phyloP scores from a whole-genome alignment of 1,140 invertebrate species.

The Tetranychus cinnabarinus region DNA sequence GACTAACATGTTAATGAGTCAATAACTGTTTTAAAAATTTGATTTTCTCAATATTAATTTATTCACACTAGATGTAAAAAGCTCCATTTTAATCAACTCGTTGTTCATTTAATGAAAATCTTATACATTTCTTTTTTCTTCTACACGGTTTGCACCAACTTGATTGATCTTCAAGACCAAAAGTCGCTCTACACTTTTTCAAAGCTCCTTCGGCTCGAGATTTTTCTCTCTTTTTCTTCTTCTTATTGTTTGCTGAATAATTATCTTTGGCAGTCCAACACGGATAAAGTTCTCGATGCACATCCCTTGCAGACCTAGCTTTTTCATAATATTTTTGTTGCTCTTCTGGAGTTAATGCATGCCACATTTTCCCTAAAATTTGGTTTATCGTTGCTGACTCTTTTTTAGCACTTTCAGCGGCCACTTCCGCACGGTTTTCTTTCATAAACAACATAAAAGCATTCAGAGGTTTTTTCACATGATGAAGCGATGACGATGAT shows the following conservation, averaged over 20 bases:
- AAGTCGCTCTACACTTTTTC: constrained; percentile 96
- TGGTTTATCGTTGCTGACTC: constrained; percentile 98
- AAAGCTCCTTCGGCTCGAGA: constrained; percentile 60
- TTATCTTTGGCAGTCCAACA: constrained; percentile 98
- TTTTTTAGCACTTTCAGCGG: constrained; percentile 90
- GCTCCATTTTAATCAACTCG: no score
- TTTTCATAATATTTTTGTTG: constrained; percentile 99
- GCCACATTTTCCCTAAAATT: constrained; percentile 97
- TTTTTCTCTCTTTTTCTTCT: constrained; percentile 96
- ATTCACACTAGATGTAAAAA: no score
- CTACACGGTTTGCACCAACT: constrained; percentile 99
- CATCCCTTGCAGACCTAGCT: constrained; percentile 89
- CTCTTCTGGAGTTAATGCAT: constrained; percentile 90
- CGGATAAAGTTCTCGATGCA: constrained; percentile 95
- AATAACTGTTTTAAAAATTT: no score
- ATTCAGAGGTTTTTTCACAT: constrained; percentile 95
- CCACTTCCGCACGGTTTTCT: constrained; percentile 92
- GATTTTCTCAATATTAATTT: no score
- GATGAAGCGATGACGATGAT: background rate
- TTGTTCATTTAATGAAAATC: constrained; percentile 37
- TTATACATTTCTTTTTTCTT: constrained; percentile 95
- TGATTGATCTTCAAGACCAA: constrained; percentile 89
- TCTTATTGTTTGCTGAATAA: constrained; percentile 94
- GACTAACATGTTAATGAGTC: no score
- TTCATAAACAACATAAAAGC: constrained; percentile 99